Evolutionary conservation across 1,140 invertebrate genomes (phyloP).

Genomic region (Saccostrea echinata): DNA sequence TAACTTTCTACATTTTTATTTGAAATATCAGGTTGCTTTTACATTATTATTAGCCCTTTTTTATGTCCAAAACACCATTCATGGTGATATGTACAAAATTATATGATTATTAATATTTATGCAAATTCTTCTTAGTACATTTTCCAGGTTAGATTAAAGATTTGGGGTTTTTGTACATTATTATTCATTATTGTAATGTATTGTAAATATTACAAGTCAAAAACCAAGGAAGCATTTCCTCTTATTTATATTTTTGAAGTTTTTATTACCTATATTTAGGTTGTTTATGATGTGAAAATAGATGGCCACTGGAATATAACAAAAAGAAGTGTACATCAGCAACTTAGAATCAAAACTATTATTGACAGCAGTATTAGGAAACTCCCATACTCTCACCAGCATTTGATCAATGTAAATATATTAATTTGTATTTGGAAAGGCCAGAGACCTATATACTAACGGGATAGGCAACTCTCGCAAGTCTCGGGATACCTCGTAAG

Average conservation of each 20-base stretch:
- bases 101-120: no score
- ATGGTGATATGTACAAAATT: no score
- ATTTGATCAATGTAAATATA: conserved; percentile 88
- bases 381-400: conserved; percentile 89
- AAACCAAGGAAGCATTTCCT: no score
- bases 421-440: background rate
- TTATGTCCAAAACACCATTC: background rate
- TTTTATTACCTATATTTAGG: conserved; percentile 81
- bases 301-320: conserved; percentile 88
- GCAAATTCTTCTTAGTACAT: no score
- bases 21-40: background rate
- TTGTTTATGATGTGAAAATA: conserved; percentile 87
- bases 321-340: conserved; percentile 91
- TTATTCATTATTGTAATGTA: no score
- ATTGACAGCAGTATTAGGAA: conserved; percentile 93
- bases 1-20: background rate
- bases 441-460: no score
- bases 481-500: no score
- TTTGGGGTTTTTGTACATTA: no score
- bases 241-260: background rate
- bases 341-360: conserved; percentile 91
- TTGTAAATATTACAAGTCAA: no score
- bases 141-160: no score
- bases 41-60: background rate
- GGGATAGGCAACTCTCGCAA: no score